Percentiles rank a stretch among this genome's conserved stretches.
Conservation (phyloP, 2,113 vertebrate genomes). For the Pitta sordida region DNA sequence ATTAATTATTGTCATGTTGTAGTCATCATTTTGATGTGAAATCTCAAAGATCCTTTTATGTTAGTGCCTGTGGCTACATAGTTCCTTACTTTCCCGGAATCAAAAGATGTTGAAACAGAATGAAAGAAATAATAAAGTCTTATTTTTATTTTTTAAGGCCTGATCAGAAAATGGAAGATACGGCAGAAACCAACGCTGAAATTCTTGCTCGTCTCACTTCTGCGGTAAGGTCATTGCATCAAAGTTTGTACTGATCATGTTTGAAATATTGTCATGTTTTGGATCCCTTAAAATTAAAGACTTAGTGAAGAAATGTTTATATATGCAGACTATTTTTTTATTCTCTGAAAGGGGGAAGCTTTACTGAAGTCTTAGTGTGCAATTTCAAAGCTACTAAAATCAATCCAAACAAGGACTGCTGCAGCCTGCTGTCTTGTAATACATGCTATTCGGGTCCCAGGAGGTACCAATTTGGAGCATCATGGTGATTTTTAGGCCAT, state of each 20-base stretch:
- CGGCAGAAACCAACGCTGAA: slow-evolving; percentile 86
- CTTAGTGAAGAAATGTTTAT: neutral
- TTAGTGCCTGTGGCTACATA: slow-evolving; percentile 19
- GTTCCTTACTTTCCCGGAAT: slow-evolving; percentile 26
- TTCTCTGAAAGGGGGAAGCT: neutral
- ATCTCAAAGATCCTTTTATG: slow-evolving; percentile 36
- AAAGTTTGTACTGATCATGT: neutral
- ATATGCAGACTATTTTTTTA: neutral
- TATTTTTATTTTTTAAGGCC: slow-evolving; percentile 74
- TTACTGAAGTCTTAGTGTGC: neutral
- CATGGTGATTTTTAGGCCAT: neutral
- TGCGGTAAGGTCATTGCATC: slow-evolving; percentile 76
- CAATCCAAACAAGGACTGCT: neutral
- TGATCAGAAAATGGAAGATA: slow-evolving; percentile 86
- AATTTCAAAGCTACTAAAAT: neutral
- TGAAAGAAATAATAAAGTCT: slow-evolving; percentile 39
- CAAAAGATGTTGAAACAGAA: slow-evolving; percentile 27
- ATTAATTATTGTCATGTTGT: slow-evolving; percentile 26
- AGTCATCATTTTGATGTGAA: slow-evolving; percentile 27
- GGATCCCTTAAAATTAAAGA: slow-evolving; percentile 13
- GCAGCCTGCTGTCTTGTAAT: neutral
- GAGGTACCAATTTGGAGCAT: neutral
- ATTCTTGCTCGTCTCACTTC: slow-evolving; percentile 92
- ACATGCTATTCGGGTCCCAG: neutral
- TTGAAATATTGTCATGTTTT: slow-evolving; percentile 21